Conservation (phyloP, 1,140 invertebrate genomes). For the Ips typographus region DNA sequence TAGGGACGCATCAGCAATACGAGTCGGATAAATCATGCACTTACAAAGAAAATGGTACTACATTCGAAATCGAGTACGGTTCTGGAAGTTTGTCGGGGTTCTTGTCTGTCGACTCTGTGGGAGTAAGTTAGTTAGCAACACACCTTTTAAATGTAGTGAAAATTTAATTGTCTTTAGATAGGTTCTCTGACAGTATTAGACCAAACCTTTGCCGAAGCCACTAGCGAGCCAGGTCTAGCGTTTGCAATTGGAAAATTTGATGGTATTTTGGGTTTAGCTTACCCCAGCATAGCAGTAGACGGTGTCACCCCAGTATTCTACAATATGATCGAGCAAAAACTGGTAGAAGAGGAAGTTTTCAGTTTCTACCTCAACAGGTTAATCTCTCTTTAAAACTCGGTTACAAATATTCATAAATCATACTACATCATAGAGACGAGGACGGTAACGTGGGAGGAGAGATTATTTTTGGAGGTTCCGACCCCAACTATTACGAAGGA, state of each 20-base stretch:
- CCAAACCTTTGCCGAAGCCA: conserved; percentile 96
- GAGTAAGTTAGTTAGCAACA: conserved; percentile 58
- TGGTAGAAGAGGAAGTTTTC: conserved; percentile 81
- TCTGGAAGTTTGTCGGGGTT: conserved; percentile 94
- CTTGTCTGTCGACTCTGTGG: conserved; percentile 84
- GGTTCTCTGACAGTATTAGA: conserved; percentile 66
- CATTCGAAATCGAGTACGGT: conserved; percentile 92
- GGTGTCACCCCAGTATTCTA: conserved; percentile 90
- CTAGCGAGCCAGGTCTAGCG: conserved; percentile 85
- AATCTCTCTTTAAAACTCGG: neutral
- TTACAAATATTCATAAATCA: too few relatives aligned
- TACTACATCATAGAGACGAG: conserved; percentile 63
- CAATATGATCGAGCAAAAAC: conserved; percentile 85
- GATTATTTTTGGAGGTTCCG: conserved; percentile 90
- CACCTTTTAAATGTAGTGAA: neutral
- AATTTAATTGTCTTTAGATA: conserved; percentile 57
- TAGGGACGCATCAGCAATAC: conserved; percentile 86
- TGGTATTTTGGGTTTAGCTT: conserved; percentile 94
- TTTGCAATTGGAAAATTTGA: conserved; percentile 97
- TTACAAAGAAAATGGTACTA: conserved; percentile 86
- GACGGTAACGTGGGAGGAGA: conserved; percentile 78
- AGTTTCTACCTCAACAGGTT: conserved; percentile 83
- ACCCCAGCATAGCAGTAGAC: conserved; percentile 86
- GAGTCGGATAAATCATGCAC: conserved; percentile 80
- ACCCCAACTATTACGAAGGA: conserved; percentile 85